These are phyloP conservation scores for Chrysomela aeneicollis DNA, from an alignment of 2,888 invertebrate species.

Conservation along the genomic window DNA sequence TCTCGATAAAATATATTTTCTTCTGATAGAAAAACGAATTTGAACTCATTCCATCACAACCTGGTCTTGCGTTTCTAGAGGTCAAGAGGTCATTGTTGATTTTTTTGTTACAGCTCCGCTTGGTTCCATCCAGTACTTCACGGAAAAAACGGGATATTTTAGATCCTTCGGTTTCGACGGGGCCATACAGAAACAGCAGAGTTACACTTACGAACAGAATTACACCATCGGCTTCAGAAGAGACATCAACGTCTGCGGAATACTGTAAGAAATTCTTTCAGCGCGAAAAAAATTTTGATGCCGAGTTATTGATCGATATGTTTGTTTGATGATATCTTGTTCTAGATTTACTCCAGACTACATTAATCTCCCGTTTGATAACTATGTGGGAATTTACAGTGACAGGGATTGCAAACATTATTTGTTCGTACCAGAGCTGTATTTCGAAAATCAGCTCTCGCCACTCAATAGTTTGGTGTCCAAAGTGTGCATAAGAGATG, in stretches of 20 bases:
- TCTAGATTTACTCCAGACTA: constrained; percentile 45
- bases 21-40: too few relatives aligned
- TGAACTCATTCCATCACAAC: too few relatives aligned
- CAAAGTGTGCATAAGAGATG: constrained; percentile 36
- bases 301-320: too few relatives aligned
- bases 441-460: constrained; percentile 34
- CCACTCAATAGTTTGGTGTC: constrained; percentile 28
- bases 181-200: constrained; percentile 43
- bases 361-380: constrained; percentile 34
- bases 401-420: constrained; percentile 43
- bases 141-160: constrained; percentile 65
- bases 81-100: too few relatives aligned
- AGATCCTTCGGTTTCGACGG: constrained; percentile 68
- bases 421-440: constrained; percentile 45
- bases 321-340: too few relatives aligned
- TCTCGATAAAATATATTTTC: too few relatives aligned
- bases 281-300: too few relatives aligned
- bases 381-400: constrained; percentile 13
- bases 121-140: constrained; percentile 74
- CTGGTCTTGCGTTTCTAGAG: too few relatives aligned
- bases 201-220: constrained; percentile 66
- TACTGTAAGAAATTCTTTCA: constrained; percentile 45
- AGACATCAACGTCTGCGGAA: constrained; percentile 47
- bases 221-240: constrained; percentile 74
- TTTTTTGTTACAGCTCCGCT: constrained; percentile 66